Base-by-base conservation (phyloP, 2,888 invertebrate species). In the Sarcophaga caerulescens region DNA sequence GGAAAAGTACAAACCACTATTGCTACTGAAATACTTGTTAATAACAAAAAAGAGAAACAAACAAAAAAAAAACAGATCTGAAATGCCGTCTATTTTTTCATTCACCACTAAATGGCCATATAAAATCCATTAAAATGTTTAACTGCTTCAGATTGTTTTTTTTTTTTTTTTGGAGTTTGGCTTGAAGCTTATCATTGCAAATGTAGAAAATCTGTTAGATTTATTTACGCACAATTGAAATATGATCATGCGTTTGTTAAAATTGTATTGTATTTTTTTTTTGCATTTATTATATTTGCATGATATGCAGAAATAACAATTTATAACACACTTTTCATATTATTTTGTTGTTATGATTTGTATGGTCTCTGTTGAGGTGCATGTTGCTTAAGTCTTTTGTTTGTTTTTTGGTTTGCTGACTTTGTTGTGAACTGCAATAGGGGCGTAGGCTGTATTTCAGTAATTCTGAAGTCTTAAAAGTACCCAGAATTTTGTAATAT, bases 341-440 rank as follows among this genome's bases (percentile, higher is more conserved):
- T 52, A 76, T 71, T 66, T 62, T 62, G n/a, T 84, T 59, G 11
- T 25, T 19, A 17, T 35, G 19, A 73, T 76, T 76, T 65, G 35
- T 65, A 65, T 57, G 17, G 52, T 59, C 4, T 17, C 35, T 35
- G 14, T 3, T 57, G 19, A 69, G 25, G 11, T 12, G 82, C 78
- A 62, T 82, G 79, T 85, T 82, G 78, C 81, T 59, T 85, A 85
- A 85, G 82, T 76, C 85, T 85, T 81, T 85, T 78, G 81, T 77
- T 81, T 85, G 66, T 85, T 78, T 68, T 77, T 78, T 85, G 66
- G 17, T 47, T 59, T 19, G 5, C 35, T 59, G 10, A 45, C 44
- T 59, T 66, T 21, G 11, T 69, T 69, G 19, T 17, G 52, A 52
- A 52, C 44, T 80, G 45, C 45, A 73, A 17, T 45, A 21, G 25